Base-by-base conservation (phyloP, 2,113 vertebrate species). In the Campylomormyrus numenius region DNA sequence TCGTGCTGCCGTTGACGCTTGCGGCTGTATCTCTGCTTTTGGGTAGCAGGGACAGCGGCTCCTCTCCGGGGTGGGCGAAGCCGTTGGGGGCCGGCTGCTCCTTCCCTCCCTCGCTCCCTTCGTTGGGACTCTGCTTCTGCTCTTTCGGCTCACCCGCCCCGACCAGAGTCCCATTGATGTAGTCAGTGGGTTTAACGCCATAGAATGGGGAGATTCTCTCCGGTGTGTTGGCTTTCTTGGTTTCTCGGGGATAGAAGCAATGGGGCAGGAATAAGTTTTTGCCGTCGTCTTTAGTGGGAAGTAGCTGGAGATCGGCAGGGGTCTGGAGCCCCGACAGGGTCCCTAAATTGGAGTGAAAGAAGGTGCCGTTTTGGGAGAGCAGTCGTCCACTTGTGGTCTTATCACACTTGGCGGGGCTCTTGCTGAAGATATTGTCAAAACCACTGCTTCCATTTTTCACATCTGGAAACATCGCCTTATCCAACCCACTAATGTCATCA, bases 201-300 rank as follows among this genome's bases (percentile, higher is more conserved):
- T 97, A 98, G 92, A 97, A 98, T 0, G 97, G 97, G 92, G 97
- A 97, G 89, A 97, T 96, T 94, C 97, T 97, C 90, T 97, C 97
- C 1, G 96, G 95, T 80, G 95, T 95, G 92, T 96, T 97, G 50
- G 96, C 94, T 95, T 97, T 98, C 94, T 97, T 98, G 94, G 96
- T 96, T 94, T 96, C 96, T 94, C 96, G 95, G 10, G 96, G 96
- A 92, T 97, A 97, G 95, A 96, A 95, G 94, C 96, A 96, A 94
- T 96, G 95, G 53, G 95, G 95, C 91, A 97, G 96, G 94, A 96
- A 96, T 92, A 96, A 93, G 91, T 95, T 95, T 92, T 95, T 97
- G 95, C 92, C 95, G 92, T 97, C 96, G 94, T 97, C 96, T 92
- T 97, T 97, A 84, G 96, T 92, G 7, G 95, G 94, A 89, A 96